These are phyloP conservation scores for Tenthredo mesomela DNA, from an alignment of 2,888 invertebrate genomes.

Conservation along the genomic window DNA sequence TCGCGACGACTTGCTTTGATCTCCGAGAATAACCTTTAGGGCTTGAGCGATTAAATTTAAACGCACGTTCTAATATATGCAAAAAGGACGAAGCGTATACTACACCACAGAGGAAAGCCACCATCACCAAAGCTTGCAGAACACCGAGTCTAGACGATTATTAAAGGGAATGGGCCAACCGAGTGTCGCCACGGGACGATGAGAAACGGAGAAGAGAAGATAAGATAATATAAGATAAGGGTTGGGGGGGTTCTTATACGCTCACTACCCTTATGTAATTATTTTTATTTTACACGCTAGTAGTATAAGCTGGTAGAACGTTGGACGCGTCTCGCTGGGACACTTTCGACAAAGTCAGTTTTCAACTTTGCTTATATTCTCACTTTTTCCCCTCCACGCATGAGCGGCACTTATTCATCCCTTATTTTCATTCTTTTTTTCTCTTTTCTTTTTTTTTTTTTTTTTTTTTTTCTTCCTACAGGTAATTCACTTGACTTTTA, in stretches of 20 bases:
- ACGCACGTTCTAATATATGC: slow-evolving; percentile 51
- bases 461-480: neutral
- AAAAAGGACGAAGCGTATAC: slow-evolving; percentile 35
- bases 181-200: slow-evolving; percentile 7
- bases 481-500: slow-evolving; percentile 42
- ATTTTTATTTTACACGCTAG: slow-evolving; percentile 57
- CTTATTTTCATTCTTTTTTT: neutral
- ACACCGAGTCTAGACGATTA: slow-evolving; percentile 62
- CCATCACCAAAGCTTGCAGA: neutral
- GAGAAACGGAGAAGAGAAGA: slow-evolving; percentile 9
- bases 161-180: slow-evolving; percentile 60
- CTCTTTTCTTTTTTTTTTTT: too few species aligned
- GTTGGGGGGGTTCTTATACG: neutral
- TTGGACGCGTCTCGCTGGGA: slow-evolving; percentile 8
- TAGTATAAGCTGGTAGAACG: slow-evolving; percentile 15
- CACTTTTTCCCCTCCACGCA: neutral
- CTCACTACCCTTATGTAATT: slow-evolving; percentile 56
- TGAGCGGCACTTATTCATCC: neutral
- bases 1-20: slow-evolving; percentile 68
- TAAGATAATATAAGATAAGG: neutral
- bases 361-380: neutral
- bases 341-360: neutral
- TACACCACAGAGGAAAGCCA: slow-evolving; percentile 4
- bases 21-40: slow-evolving; percentile 70
- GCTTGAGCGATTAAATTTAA: slow-evolving; percentile 65